Evolutionary conservation across 2,113 vertebrate genomes (phyloP), one percentile per base, ranked within the genome.

Genomic region (Cryptotis parvus): DNA sequence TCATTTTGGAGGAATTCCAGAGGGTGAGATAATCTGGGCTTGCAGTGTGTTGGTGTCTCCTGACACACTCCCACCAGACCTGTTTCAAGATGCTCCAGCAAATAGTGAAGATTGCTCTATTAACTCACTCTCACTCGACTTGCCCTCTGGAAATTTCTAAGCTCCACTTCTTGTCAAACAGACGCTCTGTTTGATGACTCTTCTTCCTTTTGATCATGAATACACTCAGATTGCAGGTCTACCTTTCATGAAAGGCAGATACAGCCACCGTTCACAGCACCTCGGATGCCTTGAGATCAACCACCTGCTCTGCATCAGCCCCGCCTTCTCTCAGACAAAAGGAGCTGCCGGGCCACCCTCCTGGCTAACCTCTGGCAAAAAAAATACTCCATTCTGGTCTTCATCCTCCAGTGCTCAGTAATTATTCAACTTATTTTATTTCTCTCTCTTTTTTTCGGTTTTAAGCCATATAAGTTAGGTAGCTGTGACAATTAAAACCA

Each of bases 11-110:
- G 33, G 37, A 69, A 76, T 49, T 80, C 52, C 43, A 26, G 33
- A n/a, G 35, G 58, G 65, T 16, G 58, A 83, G 52, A 43, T n/a
- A 75, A 61, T 75, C 35, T 33, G 58, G 89, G 66, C 90, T 87
- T 79, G 49, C 31, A 55, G 61, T 5, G 41, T 0, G 65, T n/a
- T 33, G 20, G 52, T 4, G 20, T 55, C 4, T 4, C 26, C 8
- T 14, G 5, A 6, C 43, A 11, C 43, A 20, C 58, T 52, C 75
- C 37, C 85, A 52, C 6, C 29, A 77, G 70, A 61, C 37, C 66
- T 68, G 33, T 86, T 82, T 33, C 22, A 1, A 70, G 49, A 33
- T 75, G 15, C 29, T 72, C 37, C 72, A 66, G 12, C 66, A 93
- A 63, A 45, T n/a, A 37, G 31, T 24, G 74, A 76, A 75, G 9